Percentiles rank a stretch among this genome's conserved stretches.
Conservation (phyloP, 2,797 vertebrate genomes). For the Telmatherina bonti region DNA sequence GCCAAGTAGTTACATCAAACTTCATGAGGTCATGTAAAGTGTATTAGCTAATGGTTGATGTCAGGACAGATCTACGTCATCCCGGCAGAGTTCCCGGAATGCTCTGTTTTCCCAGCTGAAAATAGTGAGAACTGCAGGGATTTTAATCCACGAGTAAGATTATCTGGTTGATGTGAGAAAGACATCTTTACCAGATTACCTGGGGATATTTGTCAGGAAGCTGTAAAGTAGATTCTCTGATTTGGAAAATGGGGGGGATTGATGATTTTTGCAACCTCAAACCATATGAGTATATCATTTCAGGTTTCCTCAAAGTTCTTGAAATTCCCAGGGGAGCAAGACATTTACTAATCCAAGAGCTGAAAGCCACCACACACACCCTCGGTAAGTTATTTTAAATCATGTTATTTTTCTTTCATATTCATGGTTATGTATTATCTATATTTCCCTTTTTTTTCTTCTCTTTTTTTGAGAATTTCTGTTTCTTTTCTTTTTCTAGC, state of each 20-base stretch:
- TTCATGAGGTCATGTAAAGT: conserved; percentile 17
- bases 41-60: conserved; percentile 32
- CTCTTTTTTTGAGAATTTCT: neutral
- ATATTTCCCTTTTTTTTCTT: neutral
- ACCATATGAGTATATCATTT: conserved; percentile 57
- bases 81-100: conserved; percentile 23
- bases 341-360: conserved; percentile 95
- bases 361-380: conserved; percentile 86
- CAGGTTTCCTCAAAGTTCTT: conserved; percentile 91
- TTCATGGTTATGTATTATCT: neutral
- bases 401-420: conserved; percentile 2
- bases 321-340: conserved; percentile 95
- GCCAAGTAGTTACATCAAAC: conserved; percentile 44
- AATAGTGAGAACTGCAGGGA: conserved; percentile 9
- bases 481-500: conserved; percentile 73
- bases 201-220: conserved; percentile 31
- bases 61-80: conserved; percentile 19
- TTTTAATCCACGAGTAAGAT: conserved; percentile 23
- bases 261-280: conserved; percentile 18
- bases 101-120: conserved; percentile 33
- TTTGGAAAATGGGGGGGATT: neutral
- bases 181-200: conserved; percentile 37
- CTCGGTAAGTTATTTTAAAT: conserved; percentile 83
- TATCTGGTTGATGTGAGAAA: conserved; percentile 27
- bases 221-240: conserved; percentile 26